A percentile compares a stretch with the other conserved stretches of the same genome.
phyloP scores from a whole-genome alignment of 2,888 invertebrate genomes.

The Pristionchus fissidentatus region DNA sequence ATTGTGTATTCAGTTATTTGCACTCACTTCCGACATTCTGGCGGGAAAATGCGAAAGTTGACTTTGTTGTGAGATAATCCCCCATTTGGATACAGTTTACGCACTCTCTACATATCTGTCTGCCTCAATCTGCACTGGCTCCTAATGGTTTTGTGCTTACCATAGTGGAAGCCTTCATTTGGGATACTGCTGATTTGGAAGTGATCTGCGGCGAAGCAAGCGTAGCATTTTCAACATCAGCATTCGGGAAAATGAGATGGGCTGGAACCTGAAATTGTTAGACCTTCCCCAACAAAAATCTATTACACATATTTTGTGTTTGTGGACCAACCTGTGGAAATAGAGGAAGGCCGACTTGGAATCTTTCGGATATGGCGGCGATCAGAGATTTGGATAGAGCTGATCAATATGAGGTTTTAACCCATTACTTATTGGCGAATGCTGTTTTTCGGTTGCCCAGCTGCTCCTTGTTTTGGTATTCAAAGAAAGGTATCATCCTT shows the following conservation, averaged over 20 bases:
- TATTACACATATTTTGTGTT: background rate
- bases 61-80: background rate
- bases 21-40: too few species aligned
- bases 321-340: background rate
- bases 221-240: background rate
- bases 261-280: background rate
- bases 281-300: background rate
- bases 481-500: too few species aligned
- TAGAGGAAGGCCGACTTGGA: background rate
- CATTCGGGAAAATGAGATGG: background rate
- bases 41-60: too few species aligned
- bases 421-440: too few species aligned
- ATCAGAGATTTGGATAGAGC: constrained; percentile 9
- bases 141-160: background rate
- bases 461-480: background rate
- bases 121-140: too few species aligned
- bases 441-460: background rate
- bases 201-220: background rate
- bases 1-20: too few species aligned
- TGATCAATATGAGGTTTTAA: background rate
- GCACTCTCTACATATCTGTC: too few species aligned
- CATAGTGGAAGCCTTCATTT: background rate
- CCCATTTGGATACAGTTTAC: background rate
- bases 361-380: background rate
- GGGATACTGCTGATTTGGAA: background rate